phyloP scores from a whole-genome alignment of 35 echinoderm and acorn worm species.

The Heliocidaris tuberculata region DNA sequence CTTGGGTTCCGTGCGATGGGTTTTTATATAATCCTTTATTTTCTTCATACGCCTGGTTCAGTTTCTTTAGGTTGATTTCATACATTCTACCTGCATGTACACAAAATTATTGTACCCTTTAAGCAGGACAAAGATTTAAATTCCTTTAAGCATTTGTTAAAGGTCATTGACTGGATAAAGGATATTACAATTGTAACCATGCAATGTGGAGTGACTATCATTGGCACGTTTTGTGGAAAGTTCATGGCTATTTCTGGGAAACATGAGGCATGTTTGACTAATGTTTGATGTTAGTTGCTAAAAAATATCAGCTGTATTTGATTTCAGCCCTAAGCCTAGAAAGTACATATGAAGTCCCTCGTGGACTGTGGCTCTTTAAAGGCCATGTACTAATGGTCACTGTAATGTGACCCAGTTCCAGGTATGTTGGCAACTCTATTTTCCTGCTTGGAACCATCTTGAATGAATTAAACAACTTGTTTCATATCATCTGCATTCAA shows the following conservation, averaged over 20 bases:
- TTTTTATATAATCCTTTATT: too few relatives aligned
- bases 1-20: too few relatives aligned
- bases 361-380: background rate
- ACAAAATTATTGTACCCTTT: background rate
- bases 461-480: too few relatives aligned
- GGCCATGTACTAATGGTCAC: background rate
- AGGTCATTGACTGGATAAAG: background rate
- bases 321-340: background rate
- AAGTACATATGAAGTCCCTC: background rate
- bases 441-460: too few relatives aligned
- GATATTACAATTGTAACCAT: slow-evolving; percentile 5
- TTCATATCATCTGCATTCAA: too few relatives aligned
- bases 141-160: background rate
- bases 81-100: too few relatives aligned
- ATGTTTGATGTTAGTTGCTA: background rate
- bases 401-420: background rate
- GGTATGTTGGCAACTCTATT: too few relatives aligned
- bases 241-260: background rate
- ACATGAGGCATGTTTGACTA: background rate
- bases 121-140: background rate
- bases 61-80: too few relatives aligned
- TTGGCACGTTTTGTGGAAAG: background rate
- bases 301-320: background rate
- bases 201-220: background rate
- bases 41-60: too few relatives aligned